These are phyloP conservation scores for Trichonephila clavipes DNA, from an alignment of 1,140 invertebrate genomes.

Conservation along the genomic window DNA sequence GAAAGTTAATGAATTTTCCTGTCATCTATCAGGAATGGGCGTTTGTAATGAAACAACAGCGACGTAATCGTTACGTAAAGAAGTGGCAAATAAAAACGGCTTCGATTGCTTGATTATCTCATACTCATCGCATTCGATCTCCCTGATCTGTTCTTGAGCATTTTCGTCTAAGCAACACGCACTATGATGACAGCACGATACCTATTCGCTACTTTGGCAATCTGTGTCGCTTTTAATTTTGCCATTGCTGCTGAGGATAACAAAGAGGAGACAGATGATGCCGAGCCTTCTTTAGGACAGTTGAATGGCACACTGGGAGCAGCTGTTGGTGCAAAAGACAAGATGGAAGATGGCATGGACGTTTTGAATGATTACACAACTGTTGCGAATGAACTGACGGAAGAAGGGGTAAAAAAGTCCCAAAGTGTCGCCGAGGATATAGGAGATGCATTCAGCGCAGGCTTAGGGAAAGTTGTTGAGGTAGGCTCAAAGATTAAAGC, in stretches of 20 bases:
- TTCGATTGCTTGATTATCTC: not conserved
- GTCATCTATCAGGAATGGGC: not conserved
- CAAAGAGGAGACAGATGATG: not conserved
- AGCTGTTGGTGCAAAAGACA: conserved; percentile 47
- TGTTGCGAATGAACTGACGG: not conserved
- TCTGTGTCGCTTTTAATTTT: not conserved
- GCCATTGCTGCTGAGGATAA: not conserved
- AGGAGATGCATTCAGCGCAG: not conserved
- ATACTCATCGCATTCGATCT: not conserved
- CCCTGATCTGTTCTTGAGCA: not conserved
- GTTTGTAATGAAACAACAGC: not conserved
- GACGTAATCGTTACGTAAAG: not conserved
- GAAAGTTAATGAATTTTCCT: conserved; percentile 1
- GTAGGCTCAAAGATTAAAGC: conserved; percentile 38
- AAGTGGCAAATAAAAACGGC: not conserved
- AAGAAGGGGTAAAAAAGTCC: not conserved
- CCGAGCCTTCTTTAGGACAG: not conserved
- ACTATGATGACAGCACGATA: not conserved
- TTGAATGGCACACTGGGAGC: not conserved
- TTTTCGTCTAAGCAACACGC: not conserved
- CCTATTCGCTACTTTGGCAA: not conserved
- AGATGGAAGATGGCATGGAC: conserved; percentile 1
- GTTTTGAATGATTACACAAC: not conserved
- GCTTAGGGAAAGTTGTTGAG: conserved; percentile 20
- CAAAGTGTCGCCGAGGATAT: conserved; percentile 26